These are phyloP conservation scores for Drosophila asahinai DNA, from an alignment of 1,140 invertebrate species.

Conservation along the genomic window DNA sequence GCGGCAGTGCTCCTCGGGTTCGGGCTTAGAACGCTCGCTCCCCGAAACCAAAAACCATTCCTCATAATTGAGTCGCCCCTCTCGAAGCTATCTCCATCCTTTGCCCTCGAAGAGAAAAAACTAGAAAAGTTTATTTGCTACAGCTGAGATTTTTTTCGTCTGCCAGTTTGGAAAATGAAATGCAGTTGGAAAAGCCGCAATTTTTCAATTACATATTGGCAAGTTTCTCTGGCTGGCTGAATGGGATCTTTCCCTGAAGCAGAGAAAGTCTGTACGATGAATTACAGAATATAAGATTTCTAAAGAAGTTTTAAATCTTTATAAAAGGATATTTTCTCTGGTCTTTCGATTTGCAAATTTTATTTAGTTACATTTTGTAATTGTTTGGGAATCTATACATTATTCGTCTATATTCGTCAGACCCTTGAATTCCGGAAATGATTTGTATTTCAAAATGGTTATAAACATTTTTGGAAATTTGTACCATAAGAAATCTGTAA, in stretches of 20 bases:
- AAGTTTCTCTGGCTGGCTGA: neutral
- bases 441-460: neutral
- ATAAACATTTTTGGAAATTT: neutral
- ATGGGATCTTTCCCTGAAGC: neutral
- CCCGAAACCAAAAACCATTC: constrained; percentile 52
- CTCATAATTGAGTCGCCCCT: constrained; percentile 50
- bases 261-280: neutral
- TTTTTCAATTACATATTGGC: constrained; percentile 55
- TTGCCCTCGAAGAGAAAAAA: constrained; percentile 2
- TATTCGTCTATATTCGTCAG: too few species aligned
- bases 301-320: neutral
- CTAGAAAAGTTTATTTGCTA: constrained; percentile 45
- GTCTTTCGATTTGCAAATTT: neutral
- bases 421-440: neutral
- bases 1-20: constrained; percentile 44
- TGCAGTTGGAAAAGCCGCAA: constrained; percentile 59
- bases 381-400: too few species aligned
- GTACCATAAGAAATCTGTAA: neutral
- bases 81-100: constrained; percentile 9
- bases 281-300: neutral
- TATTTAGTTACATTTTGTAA: too few species aligned
- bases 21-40: constrained; percentile 48
- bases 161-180: constrained; percentile 43
- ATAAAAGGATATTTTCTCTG: too few species aligned
- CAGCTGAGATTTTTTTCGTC: constrained; percentile 53